Base-by-base conservation (phyloP, 2,888 invertebrate genomes). In the Parnassius orleans region DNA sequence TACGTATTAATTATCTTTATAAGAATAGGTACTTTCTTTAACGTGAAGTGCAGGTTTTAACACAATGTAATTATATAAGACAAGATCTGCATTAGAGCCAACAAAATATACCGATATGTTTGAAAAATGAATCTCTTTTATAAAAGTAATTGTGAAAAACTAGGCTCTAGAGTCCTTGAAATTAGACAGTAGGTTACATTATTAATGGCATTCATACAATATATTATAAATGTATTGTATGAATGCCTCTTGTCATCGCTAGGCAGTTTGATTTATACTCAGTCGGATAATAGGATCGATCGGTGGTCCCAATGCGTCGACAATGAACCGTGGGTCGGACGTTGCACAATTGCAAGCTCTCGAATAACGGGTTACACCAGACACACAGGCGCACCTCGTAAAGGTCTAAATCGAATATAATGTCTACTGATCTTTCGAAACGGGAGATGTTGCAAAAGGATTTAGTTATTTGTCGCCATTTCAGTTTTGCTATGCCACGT, bases 301-400 rank as follows among this genome's bases (percentile, higher is more conserved):
- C 72, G 69, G 79, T 76, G 72, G 74, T 80, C 78, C 72, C 79
- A 80, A 77, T 81, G 77, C 70, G 74, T 74, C 78, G 81, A 85
- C 87, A 86, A 85, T 83, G 84, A 86, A 82, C 82, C 76, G 86
- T 82, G 80, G 82, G 82, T 78, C 81, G 84, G 65, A 56, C 66
- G 71, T 89, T 87, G 74, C 85, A 78, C 83, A 86, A 89, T 77
- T 58, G 58, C 76, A 69, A 62, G 69, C 72, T 64, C 78, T 71
- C 71, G 72, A 74, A 73, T 78, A 78, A 80, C 78, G 71, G 74
- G 76, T 85, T 84, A 79, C 83, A 57, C 47, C 61, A 58, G 58
- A 54, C 56, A 55, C 47, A 59, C 56, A 51, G 55, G 14, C 56
- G 47, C 47, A 52, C 59, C 56, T 56, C 42, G 52, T 55, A 58